Base-by-base conservation (phyloP, 2,113 vertebrate genomes). In the Catharus bicknelli region DNA sequence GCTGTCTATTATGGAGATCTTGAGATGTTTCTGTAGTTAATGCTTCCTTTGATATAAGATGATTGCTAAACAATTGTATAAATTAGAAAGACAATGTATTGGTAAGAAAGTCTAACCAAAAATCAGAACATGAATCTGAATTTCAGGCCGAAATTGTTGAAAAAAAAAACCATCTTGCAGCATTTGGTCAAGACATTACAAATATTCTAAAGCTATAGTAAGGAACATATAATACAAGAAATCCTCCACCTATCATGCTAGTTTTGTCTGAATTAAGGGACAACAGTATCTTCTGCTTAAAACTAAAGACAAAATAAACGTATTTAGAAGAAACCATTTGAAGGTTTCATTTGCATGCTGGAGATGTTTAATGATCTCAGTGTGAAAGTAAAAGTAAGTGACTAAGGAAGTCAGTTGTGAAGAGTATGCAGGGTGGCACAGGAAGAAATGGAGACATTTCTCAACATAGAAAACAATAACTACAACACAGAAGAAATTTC, bases 101-200 rank as follows among this genome's bases (percentile, higher is more conserved):
- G 40, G 2, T 19, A 67, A 55, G 27, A 61, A 80, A 90, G 4
- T 15, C 25, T 57, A 40, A 42, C 1, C 5, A 61, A 68, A 92
- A 88, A 59, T 16, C 11, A 32, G 11, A 85, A 68, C 12, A 47
- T 2, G 30, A 36, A 3, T 59, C 11, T 42, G 22, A 78, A 85
- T 62, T 79, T 67, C 34, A 79, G 10, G 14, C 1, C 10, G 29
- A 83, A 64, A 55, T 4, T 66, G 2, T 5, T 59, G 12, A 48
- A 48, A n/a, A 50, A 7, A 7, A 4, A 1, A 0, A 3, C 3
- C 5, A 36, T 36, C 5, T 72, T 75, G 23, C 2, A 57, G 5
- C 15, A 72, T 68, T 80, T 68, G 25, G 1, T 72, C 23, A 42
- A 76, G 19, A 62, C 5, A 70, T 8, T 9, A 48, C 10, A 82